Conservation (phyloP, 1,140 invertebrate species). For the Anoplolepis gracilipes region DNA sequence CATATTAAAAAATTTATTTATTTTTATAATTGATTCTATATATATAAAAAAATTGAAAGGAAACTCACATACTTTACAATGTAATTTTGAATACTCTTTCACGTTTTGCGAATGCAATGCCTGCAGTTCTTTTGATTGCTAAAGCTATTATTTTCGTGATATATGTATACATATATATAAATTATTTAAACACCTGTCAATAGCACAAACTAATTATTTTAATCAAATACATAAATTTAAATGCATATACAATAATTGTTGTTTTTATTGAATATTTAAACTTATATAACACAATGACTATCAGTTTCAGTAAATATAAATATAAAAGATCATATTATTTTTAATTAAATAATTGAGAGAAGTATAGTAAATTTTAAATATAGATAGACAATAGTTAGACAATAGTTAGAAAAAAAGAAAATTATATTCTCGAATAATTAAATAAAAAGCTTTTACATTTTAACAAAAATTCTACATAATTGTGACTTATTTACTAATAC, state of each 20-base stretch:
- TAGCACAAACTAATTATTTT: neutral
- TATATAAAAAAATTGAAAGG: too few relatives aligned
- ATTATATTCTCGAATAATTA: neutral
- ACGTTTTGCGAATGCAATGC: neutral
- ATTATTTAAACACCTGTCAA: neutral
- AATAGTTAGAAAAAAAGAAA: neutral
- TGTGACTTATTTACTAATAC: neutral
- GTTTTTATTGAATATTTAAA: neutral
- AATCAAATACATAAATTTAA: conserved; percentile 15
- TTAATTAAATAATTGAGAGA: neutral
- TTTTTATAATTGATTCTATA: neutral
- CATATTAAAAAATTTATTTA: too few relatives aligned
- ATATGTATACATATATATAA: neutral
- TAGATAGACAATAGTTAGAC: neutral
- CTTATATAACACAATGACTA: neutral
- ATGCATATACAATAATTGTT: neutral
- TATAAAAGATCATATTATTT: neutral
- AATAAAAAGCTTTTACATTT: neutral
- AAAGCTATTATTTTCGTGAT: neutral
- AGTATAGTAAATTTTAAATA: neutral
- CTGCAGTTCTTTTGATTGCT: neutral
- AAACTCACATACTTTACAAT: neutral
- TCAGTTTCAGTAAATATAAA: neutral
- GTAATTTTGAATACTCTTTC: neutral
- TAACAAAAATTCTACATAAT: neutral